A percentile compares a stretch with the other conserved stretches of the same genome.
phyloP scores from a whole-genome alignment of 2,113 vertebrate species.

The Tringa solitaria region DNA sequence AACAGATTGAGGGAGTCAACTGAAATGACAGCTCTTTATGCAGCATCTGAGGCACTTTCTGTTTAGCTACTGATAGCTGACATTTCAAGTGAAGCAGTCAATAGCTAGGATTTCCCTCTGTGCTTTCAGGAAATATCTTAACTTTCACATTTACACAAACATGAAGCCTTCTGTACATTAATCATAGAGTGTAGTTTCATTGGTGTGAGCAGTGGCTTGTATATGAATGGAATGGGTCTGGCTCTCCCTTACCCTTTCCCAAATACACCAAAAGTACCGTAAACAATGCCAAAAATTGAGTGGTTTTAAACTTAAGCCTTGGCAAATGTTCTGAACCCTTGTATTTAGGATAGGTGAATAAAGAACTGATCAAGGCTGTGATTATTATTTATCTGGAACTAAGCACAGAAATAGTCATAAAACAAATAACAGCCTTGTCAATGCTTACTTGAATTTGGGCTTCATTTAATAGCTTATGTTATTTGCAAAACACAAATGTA shows the following conservation, averaged over 20 bases:
- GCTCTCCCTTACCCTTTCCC: not conserved
- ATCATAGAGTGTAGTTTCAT: not conserved
- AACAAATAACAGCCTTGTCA: not conserved
- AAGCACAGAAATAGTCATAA: not conserved
- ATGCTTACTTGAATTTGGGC: not conserved
- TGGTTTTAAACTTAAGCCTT: not conserved
- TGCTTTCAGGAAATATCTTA: not conserved
- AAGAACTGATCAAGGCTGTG: not conserved
- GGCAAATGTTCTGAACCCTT: not conserved
- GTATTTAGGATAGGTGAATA: not conserved
- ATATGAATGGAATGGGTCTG: not conserved
- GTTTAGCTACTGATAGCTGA: not conserved
- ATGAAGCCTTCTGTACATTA: not conserved
- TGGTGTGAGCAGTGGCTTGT: not conserved
- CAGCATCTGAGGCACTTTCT: not conserved
- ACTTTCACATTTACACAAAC: not conserved
- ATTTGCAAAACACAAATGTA: not conserved
- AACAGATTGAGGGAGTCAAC: not conserved
- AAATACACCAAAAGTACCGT: not conserved
- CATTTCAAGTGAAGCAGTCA: not conserved
- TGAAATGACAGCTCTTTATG: not conserved
- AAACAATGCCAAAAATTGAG: not conserved
- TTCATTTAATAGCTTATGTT: not conserved
- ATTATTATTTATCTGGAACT: not conserved
- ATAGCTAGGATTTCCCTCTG: not conserved